Evolutionary conservation across 2,113 vertebrate genomes (phyloP).

Genomic region (Cheilinus undulatus): DNA sequence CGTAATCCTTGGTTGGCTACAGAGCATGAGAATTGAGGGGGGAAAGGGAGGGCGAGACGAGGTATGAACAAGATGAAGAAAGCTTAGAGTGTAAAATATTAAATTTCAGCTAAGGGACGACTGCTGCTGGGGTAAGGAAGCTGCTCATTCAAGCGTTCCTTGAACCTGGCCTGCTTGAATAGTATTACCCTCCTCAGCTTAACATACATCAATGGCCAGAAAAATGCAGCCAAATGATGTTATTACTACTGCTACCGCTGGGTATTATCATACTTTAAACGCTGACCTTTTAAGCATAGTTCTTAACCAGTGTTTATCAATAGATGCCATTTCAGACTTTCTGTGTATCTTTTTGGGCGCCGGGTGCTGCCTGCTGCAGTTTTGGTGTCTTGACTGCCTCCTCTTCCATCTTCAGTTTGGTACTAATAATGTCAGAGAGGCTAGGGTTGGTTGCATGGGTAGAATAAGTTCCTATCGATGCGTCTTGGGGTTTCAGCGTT

Average conservation of each 20-base stretch:
- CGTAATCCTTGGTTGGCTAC: conserved; percentile 65
- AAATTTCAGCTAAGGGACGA: conserved; percentile 39
- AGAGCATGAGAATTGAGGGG: conserved; percentile 26
- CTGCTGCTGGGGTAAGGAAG: conserved; percentile 23
- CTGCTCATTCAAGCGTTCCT: conserved; percentile 9
- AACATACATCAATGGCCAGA: not conserved
- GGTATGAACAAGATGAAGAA: conserved; percentile 31
- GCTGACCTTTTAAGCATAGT: conserved; percentile 4
- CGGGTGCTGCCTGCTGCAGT: conserved; percentile 1
- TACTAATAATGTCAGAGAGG: conserved; percentile 41
- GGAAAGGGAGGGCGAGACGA: not conserved
- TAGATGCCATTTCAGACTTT: conserved; percentile 30
- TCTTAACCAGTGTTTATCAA: conserved; percentile 2
- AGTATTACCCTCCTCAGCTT: not conserved
- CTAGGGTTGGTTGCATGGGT: conserved; percentile 7
- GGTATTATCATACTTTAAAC: conserved; percentile 3
- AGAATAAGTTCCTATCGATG: conserved; percentile 21
- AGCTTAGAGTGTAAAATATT: conserved; percentile 59
- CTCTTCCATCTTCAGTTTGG: conserved; percentile 1
- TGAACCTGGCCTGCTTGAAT: conserved; percentile 13
- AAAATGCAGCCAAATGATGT: not conserved
- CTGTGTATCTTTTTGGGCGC: conserved; percentile 29
- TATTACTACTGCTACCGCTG: conserved; percentile 6
- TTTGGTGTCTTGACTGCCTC: conserved; percentile 23
- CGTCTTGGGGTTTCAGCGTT: conserved; percentile 1